Percentiles rank a stretch among this genome's conserved stretches.
Evolutionary conservation across 2,113 vertebrate species (phyloP).

Genomic region (Anhinga anhinga): DNA sequence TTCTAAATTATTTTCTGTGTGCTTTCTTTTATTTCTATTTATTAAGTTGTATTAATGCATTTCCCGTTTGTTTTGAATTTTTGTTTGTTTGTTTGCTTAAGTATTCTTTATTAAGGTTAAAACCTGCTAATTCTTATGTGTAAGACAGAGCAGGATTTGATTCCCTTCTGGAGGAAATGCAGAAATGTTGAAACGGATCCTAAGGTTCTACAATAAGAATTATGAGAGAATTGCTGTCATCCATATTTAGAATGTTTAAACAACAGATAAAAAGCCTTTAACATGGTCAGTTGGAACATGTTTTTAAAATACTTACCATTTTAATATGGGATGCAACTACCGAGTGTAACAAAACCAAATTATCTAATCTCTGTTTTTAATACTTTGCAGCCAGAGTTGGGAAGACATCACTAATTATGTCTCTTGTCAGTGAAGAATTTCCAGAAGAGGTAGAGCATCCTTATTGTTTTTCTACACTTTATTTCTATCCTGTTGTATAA

Average conservation of each 20-base stretch:
- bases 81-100: background rate
- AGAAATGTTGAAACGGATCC: background rate
- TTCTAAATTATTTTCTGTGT: background rate
- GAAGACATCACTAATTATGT: constrained; percentile 98
- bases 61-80: background rate
- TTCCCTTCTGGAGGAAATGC: background rate
- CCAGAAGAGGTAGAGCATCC: constrained; percentile 89
- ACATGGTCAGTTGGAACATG: background rate
- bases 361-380: constrained; percentile 58
- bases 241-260: background rate
- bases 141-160: background rate
- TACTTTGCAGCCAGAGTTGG: constrained; percentile 92
- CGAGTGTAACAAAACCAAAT: background rate
- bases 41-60: background rate
- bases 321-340: background rate
- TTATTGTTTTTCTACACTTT: constrained; percentile 11
- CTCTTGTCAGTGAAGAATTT: constrained; percentile 98
- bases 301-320: background rate
- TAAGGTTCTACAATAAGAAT: background rate
- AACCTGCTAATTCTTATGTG: background rate
- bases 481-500: background rate
- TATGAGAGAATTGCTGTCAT: background rate
- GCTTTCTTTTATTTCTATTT: background rate
- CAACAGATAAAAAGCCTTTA: background rate
- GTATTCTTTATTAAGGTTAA: background rate